phyloP scores from a whole-genome alignment of 2,888 invertebrate species.

The Aricia artaxerxes region DNA sequence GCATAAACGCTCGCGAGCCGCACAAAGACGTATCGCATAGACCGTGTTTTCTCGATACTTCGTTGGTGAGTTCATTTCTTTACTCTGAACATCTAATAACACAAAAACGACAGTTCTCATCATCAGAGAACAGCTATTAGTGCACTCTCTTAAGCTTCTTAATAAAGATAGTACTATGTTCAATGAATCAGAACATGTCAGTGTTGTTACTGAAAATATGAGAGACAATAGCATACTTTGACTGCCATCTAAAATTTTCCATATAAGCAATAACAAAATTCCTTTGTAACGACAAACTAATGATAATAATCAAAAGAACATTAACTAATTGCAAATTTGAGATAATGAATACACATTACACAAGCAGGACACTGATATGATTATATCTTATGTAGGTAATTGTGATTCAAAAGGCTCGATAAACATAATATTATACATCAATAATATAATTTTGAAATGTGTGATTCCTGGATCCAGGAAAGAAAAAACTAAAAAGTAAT shows the following conservation, averaged over 20 bases:
- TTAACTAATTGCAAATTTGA: not conserved
- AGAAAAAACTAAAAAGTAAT: not conserved
- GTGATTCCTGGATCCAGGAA: not conserved
- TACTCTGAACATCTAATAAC: slow-evolving; percentile 12
- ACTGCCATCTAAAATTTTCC: not conserved
- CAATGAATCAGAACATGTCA: not conserved
- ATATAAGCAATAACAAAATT: not conserved
- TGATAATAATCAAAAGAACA: not conserved
- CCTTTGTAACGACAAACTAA: not conserved
- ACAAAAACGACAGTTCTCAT: slow-evolving; percentile 24
- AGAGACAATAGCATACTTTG: not conserved
- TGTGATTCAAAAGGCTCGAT: not conserved
- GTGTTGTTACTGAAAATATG: not conserved
- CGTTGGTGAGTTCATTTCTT: slow-evolving; percentile 17
- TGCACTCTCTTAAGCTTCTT: not conserved
- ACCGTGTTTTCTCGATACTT: slow-evolving; percentile 23
- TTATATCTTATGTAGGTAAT: not conserved
- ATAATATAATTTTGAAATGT: too few relatives aligned
- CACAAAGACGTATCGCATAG: slow-evolving; percentile 10
- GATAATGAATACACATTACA: not conserved
- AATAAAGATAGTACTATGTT: not conserved
- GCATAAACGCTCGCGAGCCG: slow-evolving; percentile 6
- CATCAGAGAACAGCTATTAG: slow-evolving; percentile 15
- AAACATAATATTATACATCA: too few relatives aligned
- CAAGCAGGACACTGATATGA: not conserved